Base-by-base conservation (phyloP, 2,888 invertebrate species). In the Cryptocephalus primarius region DNA sequence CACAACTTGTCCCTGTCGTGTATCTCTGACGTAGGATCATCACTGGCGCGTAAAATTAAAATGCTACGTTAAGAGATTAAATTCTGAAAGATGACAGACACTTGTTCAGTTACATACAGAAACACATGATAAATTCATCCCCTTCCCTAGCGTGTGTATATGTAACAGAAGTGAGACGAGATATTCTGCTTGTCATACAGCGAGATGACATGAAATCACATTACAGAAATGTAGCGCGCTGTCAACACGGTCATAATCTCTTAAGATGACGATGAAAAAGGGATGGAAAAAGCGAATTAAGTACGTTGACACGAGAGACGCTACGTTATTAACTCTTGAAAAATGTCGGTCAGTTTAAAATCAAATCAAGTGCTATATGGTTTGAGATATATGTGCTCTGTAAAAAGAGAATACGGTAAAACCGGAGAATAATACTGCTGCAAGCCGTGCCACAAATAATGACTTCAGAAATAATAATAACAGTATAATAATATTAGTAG, bases 41-140 rank as follows among this genome's bases (percentile, higher is more conserved):
- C 60, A 56, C 53, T 59, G 58, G 58, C 47, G 61, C 62, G 63
- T 60, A 64, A 67, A 67, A 66, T 67, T 65, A 65, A 65, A 67
- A 66, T 60, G 57, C 54, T 55, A 59, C 60, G 61, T 61, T 64
- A 62, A 63, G 57, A 65, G 65, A 67, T 66, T 66, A 65, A 63
- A 62, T 58, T 60, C 58, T 47, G 36, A 36, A 42, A 44, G 55
- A 54, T 54, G 57, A 59, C 55, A 58, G 59, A 60, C 58, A 54
- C 53, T 57, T 49, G 45, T 48, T 48, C 39, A 52, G 52, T 42
- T 50, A 54, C 52, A 52, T 50, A 45, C 8, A 43, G 34, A 42
- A 52, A 48, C 47, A 49, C 49, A 48, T 50, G 46, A 48, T 53
- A 45, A 39, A 51, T 47, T 38, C 40, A 45, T 33, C 31, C 11